Conservation (phyloP, 2,797 vertebrate genomes). For the Acanthurus tractus region DNA sequence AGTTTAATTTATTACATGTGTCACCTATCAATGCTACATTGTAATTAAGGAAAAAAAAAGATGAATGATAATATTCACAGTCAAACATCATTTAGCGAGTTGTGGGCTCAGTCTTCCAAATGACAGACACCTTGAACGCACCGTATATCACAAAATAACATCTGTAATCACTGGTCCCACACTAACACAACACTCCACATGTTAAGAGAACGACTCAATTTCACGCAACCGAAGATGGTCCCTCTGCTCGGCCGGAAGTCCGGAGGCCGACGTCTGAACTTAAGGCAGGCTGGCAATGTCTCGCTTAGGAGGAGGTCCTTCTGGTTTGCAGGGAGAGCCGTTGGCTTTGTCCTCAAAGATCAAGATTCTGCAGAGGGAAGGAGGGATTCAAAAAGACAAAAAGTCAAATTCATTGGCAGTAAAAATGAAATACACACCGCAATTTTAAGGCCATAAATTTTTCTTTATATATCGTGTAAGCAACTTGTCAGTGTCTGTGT, state of each 20-base stretch:
- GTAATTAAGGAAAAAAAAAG: conserved; percentile 53
- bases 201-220: conserved; percentile 61
- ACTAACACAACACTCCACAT: conserved; percentile 65
- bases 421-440: not conserved
- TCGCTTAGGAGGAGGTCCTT: conserved; percentile 94
- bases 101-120: conserved; percentile 61
- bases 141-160: conserved; percentile 67
- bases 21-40: conserved; percentile 72
- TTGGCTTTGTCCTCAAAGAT: conserved; percentile 98
- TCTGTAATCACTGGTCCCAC: conserved; percentile 69
- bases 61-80: conserved; percentile 75
- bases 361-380: conserved; percentile 88
- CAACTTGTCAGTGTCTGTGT: too few relatives aligned
- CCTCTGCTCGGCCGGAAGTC: conserved; percentile 46
- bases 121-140: conserved; percentile 68
- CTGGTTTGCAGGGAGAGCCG: conserved; percentile 85
- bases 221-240: conserved; percentile 49
- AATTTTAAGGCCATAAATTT: not conserved
- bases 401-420: not conserved
- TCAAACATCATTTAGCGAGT: conserved; percentile 73
- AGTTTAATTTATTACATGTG: conserved; percentile 60
- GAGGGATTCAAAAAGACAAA: not conserved
- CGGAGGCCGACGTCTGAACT: conserved; percentile 27
- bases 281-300: conserved; percentile 96
- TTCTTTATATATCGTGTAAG: too few relatives aligned